phyloP scores from a whole-genome alignment of 2,797 vertebrate species.

The Muscicapa striata region DNA sequence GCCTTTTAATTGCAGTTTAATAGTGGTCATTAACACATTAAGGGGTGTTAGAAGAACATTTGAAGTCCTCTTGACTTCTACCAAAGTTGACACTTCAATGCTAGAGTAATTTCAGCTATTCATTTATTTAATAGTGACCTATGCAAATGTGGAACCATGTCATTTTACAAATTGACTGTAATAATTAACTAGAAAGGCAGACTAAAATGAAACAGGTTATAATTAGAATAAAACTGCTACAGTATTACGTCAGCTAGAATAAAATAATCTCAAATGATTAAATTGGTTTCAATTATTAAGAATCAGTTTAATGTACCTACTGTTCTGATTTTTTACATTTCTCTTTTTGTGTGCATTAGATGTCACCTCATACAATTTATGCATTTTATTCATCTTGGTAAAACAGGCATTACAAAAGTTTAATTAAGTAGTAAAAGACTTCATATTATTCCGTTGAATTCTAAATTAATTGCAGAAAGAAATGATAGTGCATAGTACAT shows the following conservation, averaged over 20 bases:
- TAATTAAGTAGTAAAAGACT: slow-evolving; percentile 86
- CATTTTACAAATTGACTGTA: slow-evolving; percentile 91
- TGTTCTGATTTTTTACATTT: slow-evolving; percentile 83
- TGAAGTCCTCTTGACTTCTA: slow-evolving; percentile 88
- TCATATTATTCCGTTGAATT: slow-evolving; percentile 82
- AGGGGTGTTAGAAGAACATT: slow-evolving; percentile 88
- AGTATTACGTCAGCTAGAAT: slow-evolving; percentile 84
- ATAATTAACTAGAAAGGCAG: slow-evolving; percentile 90
- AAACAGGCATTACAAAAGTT: slow-evolving; percentile 85
- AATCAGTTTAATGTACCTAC: slow-evolving; percentile 85
- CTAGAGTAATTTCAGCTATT: slow-evolving; percentile 89
- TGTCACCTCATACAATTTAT: slow-evolving; percentile 84
- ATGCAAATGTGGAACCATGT: slow-evolving; percentile 88
- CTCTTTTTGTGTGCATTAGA: slow-evolving; percentile 82
- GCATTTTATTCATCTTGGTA: slow-evolving; percentile 84
- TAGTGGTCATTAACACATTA: slow-evolving; percentile 96
- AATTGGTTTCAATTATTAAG: slow-evolving; percentile 86
- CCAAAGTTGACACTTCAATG: slow-evolving; percentile 93
- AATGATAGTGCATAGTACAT: slow-evolving; percentile 72
- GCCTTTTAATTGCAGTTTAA: slow-evolving; percentile 94
- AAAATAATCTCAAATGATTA: slow-evolving; percentile 86
- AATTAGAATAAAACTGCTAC: slow-evolving; percentile 89
- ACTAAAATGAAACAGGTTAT: slow-evolving; percentile 87
- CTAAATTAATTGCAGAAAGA: slow-evolving; percentile 81
- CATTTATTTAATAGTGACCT: slow-evolving; percentile 96